phyloP scores from a whole-genome alignment of 2,888 invertebrate genomes.

The Eupithecia dodoneata region DNA sequence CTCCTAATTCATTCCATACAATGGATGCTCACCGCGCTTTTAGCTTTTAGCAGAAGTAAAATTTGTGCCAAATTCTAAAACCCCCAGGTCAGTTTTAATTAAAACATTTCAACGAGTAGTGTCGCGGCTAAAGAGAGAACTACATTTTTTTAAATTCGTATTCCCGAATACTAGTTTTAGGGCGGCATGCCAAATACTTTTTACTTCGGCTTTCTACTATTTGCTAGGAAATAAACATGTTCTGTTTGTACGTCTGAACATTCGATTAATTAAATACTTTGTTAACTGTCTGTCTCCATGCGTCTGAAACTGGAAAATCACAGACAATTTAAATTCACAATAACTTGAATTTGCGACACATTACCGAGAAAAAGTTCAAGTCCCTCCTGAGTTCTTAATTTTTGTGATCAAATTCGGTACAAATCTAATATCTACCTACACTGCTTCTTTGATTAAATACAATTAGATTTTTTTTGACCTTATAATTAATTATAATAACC shows the following conservation, averaged over 20 bases:
- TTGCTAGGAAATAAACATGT: neutral
- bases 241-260: neutral
- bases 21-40: neutral
- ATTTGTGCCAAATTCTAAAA: constrained; percentile 13
- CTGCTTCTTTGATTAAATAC: no score
- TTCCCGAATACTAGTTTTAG: constrained; percentile 8
- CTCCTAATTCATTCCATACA: constrained; percentile 3
- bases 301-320: neutral
- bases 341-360: neutral
- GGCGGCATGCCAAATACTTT: constrained; percentile 31
- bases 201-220: neutral
- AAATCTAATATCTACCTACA: no score
- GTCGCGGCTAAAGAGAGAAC: constrained; percentile 14
- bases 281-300: neutral
- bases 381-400: no score
- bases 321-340: neutral
- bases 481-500: no score
- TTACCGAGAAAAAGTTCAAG: neutral
- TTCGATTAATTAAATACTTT: neutral
- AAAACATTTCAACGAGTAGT: constrained; percentile 17
- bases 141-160: constrained; percentile 21
- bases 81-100: constrained; percentile 18
- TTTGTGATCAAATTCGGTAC: no score
- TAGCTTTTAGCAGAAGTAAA: constrained; percentile 1
- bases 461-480: no score